A percentile compares a stretch with the other conserved stretches of the same genome.
These are phyloP conservation scores for Sinonovacula constricta DNA, from an alignment of 1,140 invertebrate genomes.

Conservation along the genomic window DNA sequence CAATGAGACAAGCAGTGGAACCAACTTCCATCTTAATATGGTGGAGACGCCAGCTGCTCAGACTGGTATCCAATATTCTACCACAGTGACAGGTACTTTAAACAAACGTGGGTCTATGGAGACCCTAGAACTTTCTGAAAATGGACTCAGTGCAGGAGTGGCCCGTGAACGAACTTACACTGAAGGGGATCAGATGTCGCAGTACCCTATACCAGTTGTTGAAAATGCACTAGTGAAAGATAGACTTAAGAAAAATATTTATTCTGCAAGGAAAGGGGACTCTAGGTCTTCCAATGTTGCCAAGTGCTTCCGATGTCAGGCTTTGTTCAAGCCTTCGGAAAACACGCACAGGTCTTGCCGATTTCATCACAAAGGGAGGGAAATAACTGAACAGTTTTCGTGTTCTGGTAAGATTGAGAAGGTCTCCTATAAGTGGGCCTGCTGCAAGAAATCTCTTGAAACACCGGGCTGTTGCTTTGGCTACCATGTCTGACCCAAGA, in stretches of 20 bases:
- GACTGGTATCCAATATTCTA: no score
- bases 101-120: not conserved
- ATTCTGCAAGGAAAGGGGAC: conserved; percentile 35
- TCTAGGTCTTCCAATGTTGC: conserved; percentile 41
- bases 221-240: conserved; percentile 57
- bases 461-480: conserved; percentile 61
- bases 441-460: conserved; percentile 63
- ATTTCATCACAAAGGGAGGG: conserved; percentile 65
- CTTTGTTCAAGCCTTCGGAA: conserved; percentile 61
- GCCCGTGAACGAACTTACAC: conserved; percentile 55
- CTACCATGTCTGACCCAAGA: conserved; percentile 58
- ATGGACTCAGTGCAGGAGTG: not conserved
- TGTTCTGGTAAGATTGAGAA: conserved; percentile 57
- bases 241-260: conserved; percentile 44
- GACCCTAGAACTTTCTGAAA: conserved; percentile 7
- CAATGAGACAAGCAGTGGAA: conserved; percentile 59
- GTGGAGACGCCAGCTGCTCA: conserved; percentile 13
- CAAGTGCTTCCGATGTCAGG: conserved; percentile 73
- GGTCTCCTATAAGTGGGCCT: conserved; percentile 66
- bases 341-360: conserved; percentile 65
- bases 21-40: conserved; percentile 60
- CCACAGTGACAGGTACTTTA: no score
- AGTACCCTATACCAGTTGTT: conserved; percentile 43
- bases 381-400: conserved; percentile 64
- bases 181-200: conserved; percentile 60